Conservation (phyloP, 2,797 vertebrate genomes). For the Fratercula arctica region DNA sequence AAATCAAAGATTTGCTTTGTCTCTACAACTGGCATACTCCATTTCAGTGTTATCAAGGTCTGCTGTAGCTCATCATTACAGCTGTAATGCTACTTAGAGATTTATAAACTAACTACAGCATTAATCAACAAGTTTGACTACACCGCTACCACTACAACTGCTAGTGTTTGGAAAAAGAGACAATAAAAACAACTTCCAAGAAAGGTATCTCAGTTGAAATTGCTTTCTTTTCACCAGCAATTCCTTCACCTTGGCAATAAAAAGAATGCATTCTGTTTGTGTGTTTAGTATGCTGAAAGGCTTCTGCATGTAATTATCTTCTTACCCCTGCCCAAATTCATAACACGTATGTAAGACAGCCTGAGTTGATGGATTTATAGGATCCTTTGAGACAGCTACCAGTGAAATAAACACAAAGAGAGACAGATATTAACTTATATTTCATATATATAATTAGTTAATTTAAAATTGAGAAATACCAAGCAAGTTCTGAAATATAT, state of each 20-base stretch:
- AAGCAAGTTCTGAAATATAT: background rate
- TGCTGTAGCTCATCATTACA: background rate
- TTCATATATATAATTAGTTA: background rate
- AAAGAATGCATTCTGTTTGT: background rate
- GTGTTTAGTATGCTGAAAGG: background rate
- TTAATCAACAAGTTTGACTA: background rate
- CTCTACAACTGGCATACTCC: background rate
- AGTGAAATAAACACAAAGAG: background rate
- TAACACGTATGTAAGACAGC: background rate
- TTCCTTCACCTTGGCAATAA: background rate
- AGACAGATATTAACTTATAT: background rate
- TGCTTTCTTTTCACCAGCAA: background rate
- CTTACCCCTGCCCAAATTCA: background rate
- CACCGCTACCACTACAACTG: background rate
- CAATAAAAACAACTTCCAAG: background rate
- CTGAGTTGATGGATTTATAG: background rate
- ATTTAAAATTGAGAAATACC: background rate
- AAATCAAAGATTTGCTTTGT: background rate
- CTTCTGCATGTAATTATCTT: background rate
- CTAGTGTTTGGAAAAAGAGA: background rate
- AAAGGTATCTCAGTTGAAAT: background rate
- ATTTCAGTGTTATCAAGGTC: background rate
- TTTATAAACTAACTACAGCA: background rate
- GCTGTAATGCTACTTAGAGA: background rate
- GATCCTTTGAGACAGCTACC: background rate